Evolutionary conservation across 2,113 vertebrate genomes (phyloP).

Genomic region (Clarias magur): DNA sequence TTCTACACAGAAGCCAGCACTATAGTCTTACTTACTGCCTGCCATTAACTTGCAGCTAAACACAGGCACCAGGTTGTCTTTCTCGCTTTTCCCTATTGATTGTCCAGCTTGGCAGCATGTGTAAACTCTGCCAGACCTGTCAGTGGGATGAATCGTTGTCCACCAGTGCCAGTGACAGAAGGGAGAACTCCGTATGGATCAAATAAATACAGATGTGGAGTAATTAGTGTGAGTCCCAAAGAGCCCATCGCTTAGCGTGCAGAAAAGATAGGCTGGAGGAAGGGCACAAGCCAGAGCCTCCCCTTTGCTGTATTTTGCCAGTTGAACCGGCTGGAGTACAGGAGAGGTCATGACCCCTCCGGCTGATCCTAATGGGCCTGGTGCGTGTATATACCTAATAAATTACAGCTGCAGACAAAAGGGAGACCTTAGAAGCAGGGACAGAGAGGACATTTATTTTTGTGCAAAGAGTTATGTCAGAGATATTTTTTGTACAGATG

Average conservation of each 20-base stretch:
- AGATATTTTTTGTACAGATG: conserved; percentile 11
- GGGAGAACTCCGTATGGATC: conserved; percentile 97
- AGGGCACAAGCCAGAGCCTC: conserved; percentile 75
- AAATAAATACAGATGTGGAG: conserved; percentile 99
- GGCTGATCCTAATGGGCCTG: conserved; percentile 74
- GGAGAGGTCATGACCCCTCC: conserved; percentile 93
- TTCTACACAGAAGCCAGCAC: conserved; percentile 8
- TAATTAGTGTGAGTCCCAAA: conserved; percentile 99
- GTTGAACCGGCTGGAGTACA: conserved; percentile 95
- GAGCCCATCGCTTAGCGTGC: conserved; percentile 84
- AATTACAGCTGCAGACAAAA: conserved; percentile 75
- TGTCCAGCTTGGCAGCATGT: conserved; percentile 76
- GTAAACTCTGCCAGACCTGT: conserved; percentile 90
- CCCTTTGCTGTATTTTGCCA: conserved; percentile 96
- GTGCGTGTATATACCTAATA: conserved; percentile 69
- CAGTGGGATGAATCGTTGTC: conserved; percentile 94
- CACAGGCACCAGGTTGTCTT: conserved; percentile 17
- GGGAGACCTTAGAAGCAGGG: conserved; percentile 35
- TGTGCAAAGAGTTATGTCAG: conserved; percentile 25
- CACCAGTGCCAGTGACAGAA: conserved; percentile 94
- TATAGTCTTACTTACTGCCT: conserved; percentile 45
- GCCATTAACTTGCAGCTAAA: conserved; percentile 40
- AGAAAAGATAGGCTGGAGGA: conserved; percentile 37
- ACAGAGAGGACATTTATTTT: conserved; percentile 46
- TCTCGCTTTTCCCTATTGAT: conserved; percentile 86